Base-by-base conservation (phyloP, 2,888 invertebrate species). In the Cloeon dipterum region DNA sequence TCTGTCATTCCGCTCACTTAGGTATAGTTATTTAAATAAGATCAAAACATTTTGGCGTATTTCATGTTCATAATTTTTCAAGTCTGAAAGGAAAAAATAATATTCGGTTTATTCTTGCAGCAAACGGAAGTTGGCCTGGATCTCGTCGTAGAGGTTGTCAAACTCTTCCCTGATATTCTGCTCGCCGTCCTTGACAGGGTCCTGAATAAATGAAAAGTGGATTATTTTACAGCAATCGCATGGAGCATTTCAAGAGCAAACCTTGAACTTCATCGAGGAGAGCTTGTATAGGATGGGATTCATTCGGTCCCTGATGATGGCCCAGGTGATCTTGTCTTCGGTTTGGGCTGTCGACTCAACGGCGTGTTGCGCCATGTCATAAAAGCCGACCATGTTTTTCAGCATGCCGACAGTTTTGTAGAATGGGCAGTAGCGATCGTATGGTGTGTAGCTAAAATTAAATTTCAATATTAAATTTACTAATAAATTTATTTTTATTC, bases 341-440 rank as follows among this genome's bases (percentile, higher is more conserved):
- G 88, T 88, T 63, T 96, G 94, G 38, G 96, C 89, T 20, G 98
- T 98, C 43, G 86, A 77, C 63, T 98, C 96, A 2, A 99, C 94
- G 2, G 94, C 85, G 57, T 96, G 96, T 43, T 89, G 75, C 23
- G 98, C 77, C 79, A 94, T 76, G 60, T 99, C 98, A 62, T 96
- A 98, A 65, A 99, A 91, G 38, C 85, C 67, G 53, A 99, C 93
- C 61, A 99, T 93, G 68, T 98, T 99, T 57, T 72, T 76, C 54
- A 99, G 59, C 96, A 99, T 99, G 48, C 93, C 96, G 41, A 91
- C 89, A 13, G 96, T 96, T 68, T 98, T 99, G 70, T 96, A 99
- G 71, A 99, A 99, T 51, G 98, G 98, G 55, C 98, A 99, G 71
- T 91, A 96, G 44, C 96, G 74, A 63, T 89, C 89, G 62, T 89